A percentile compares a stretch with the other conserved stretches of the same genome.
Conservation (phyloP, 1,140 invertebrate species). For the Scaptomyza hsui region DNA sequence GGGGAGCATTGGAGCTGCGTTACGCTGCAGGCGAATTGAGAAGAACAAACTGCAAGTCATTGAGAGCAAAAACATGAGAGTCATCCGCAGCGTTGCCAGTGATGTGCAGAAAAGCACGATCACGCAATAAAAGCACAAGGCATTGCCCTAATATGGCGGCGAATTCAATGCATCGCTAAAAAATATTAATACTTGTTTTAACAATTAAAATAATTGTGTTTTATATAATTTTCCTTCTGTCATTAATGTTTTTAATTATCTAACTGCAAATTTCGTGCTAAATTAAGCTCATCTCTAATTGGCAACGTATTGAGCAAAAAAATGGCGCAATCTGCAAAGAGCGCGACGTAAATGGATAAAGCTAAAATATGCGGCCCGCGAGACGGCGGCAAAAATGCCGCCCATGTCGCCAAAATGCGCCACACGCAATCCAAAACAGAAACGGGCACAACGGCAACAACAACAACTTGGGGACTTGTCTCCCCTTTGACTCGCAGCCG, state of each 20-base stretch:
- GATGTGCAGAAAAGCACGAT: constrained; percentile 10
- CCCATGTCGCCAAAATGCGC: constrained; percentile 77
- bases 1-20: constrained; percentile 65
- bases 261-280: not conserved
- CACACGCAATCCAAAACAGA: constrained; percentile 65
- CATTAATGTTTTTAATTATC: no score
- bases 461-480: constrained; percentile 23
- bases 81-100: constrained; percentile 32
- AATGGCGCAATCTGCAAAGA: constrained; percentile 73
- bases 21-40: constrained; percentile 70
- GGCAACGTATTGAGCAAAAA: constrained; percentile 48
- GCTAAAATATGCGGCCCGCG: constrained; percentile 70
- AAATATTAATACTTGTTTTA: no score
- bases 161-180: no score
- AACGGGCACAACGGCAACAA: constrained; percentile 25
- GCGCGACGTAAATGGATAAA: constrained; percentile 62
- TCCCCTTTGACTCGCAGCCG: constrained; percentile 39
- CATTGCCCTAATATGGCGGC: not conserved
- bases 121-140: not conserved
- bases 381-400: constrained; percentile 66
- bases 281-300: constrained; percentile 26
- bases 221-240: not conserved
- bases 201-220: not conserved
- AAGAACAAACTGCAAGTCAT: constrained; percentile 76
- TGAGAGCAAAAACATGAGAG: constrained; percentile 73